Conservation (phyloP, 2,888 invertebrate species). For the Limnephilus rhombicus region DNA sequence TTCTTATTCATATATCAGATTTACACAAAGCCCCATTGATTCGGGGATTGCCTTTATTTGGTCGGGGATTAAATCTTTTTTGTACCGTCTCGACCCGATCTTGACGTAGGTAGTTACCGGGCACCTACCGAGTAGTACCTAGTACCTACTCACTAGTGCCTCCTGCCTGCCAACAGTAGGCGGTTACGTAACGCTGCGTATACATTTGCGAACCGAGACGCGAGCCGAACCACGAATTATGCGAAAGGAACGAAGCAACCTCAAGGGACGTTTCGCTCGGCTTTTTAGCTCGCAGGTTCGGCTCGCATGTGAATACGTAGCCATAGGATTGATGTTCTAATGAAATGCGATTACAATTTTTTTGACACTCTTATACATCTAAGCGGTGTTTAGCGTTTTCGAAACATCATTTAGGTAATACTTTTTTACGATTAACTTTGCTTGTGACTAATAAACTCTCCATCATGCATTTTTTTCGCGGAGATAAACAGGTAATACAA, state of each 20-base stretch:
- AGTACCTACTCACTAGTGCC: neutral
- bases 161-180: neutral
- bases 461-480: neutral
- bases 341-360: conserved; percentile 16
- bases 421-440: neutral
- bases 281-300: no score
- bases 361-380: neutral
- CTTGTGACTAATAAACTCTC: neutral
- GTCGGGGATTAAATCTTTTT: conserved; percentile 68
- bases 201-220: no score
- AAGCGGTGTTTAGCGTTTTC: neutral
- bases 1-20: conserved; percentile 66
- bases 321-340: neutral
- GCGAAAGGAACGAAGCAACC: no score
- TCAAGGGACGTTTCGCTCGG: no score
- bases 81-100: conserved; percentile 51
- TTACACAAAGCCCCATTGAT: conserved; percentile 48
- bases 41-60: conserved; percentile 49
- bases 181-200: neutral
- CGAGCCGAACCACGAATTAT: no score
- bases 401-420: neutral
- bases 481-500: neutral
- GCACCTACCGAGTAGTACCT: neutral
- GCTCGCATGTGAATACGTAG: no score
- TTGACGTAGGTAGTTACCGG: neutral